phyloP scores from a whole-genome alignment of 2,888 invertebrate genomes.

The Carabus problematicus region DNA sequence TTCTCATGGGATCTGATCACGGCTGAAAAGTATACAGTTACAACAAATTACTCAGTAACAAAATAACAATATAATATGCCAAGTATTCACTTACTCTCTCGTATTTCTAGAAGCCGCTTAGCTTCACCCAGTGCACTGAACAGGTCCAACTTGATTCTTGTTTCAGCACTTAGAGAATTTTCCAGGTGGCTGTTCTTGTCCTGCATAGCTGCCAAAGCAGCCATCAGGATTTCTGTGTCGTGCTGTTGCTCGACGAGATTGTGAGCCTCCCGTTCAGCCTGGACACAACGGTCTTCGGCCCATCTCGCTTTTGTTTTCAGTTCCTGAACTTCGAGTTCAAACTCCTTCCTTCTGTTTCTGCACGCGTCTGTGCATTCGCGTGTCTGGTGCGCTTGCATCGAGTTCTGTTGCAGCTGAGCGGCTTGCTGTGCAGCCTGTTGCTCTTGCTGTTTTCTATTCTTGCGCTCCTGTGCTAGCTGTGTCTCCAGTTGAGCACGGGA shows the following conservation, averaged over 20 bases:
- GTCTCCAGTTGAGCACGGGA: conserved; percentile 76
- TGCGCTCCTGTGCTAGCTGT: conserved; percentile 76
- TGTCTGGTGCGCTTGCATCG: background rate
- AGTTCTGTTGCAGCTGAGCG: conserved; percentile 51
- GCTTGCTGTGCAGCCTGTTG: conserved; percentile 57
- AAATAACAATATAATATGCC: background rate
- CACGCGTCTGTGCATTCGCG: conserved; percentile 47
- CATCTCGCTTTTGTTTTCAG: conserved; percentile 65
- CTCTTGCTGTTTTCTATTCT: conserved; percentile 68
- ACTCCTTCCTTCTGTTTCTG: conserved; percentile 64
- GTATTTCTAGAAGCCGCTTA: conserved; percentile 86
- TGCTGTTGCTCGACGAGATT: conserved; percentile 59
- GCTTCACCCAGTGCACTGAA: conserved; percentile 97
- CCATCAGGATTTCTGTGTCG: conserved; percentile 78
- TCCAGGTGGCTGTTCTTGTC: conserved; percentile 93
- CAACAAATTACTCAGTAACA: background rate
- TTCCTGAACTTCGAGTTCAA: conserved; percentile 68
- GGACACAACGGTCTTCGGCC: conserved; percentile 66
- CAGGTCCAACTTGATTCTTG: conserved; percentile 95
- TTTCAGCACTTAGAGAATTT: conserved; percentile 94
- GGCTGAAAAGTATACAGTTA: conserved; percentile 63
- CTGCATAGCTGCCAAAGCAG: conserved; percentile 81
- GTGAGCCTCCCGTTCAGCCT: conserved; percentile 65
- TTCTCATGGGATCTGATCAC: conserved; percentile 84
- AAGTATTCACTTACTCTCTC: conserved; percentile 72